A percentile compares a stretch with the other conserved stretches of the same genome.
These are phyloP conservation scores for Eurystomus gularis DNA, from an alignment of 2,113 vertebrate genomes.

Conservation along the genomic window DNA sequence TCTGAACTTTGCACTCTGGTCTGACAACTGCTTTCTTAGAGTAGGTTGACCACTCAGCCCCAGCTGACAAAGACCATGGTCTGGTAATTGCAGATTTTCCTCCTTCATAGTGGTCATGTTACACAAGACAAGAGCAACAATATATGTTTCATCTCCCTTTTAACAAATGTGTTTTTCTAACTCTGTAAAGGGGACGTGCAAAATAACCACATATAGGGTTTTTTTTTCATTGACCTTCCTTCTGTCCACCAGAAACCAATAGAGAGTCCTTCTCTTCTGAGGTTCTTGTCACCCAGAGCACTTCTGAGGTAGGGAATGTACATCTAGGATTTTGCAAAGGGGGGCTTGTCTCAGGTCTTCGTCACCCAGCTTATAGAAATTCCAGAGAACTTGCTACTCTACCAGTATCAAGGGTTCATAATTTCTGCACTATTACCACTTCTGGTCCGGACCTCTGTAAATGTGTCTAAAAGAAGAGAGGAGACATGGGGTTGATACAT, in stretches of 20 bases:
- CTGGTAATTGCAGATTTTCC: not conserved
- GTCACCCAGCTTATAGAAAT: not conserved
- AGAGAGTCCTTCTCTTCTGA: not conserved
- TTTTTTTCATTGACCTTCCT: not conserved
- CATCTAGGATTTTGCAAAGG: fast-evolving
- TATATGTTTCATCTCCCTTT: not conserved
- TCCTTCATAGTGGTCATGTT: not conserved
- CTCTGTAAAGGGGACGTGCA: not conserved
- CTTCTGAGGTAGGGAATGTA: not conserved
- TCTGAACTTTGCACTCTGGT: not conserved
- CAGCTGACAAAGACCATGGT: not conserved
- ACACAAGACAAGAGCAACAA: not conserved
- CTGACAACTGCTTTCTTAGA: not conserved
- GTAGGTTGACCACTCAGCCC: not conserved
- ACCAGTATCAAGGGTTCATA: not conserved
- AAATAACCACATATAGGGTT: not conserved
- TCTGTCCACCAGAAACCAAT: not conserved
- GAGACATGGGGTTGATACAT: not conserved
- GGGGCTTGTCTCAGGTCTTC: not conserved
- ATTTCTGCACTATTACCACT: not conserved
- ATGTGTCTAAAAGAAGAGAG: not conserved
- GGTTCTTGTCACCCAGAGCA: not conserved
- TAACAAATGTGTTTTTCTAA: not conserved
- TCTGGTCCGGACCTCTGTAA: not conserved
- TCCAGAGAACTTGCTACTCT: not conserved